Base-by-base conservation (phyloP, 2,888 invertebrate species). In the Ecliptopera silaceata region DNA sequence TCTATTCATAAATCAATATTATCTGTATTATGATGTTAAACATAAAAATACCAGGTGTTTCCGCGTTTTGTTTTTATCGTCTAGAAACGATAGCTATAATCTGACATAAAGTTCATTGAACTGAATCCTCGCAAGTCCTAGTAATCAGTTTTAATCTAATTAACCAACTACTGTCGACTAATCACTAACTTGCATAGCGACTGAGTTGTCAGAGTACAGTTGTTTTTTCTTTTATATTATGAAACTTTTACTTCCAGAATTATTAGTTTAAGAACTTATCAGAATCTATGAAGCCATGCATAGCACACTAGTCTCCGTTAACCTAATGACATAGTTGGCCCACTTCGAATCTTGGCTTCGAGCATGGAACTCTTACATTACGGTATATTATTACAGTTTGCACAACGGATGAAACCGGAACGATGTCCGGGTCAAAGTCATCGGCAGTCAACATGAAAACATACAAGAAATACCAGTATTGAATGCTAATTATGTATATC, bases 261-360 rank as follows among this genome's bases (percentile, higher is more conserved):
- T n/a, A 17, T 26, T 18, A 22, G 13, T 13, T 36, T 38, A 42
- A 12, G n/a, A 8, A 42, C 22, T 41, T 41, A 13, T 38, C 39
- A 31, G 26, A 48, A 20, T 12, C 22, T 36, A 77, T 75, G 79
- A 82, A 77, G 76, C 68, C 62, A 69, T 76, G 78, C 79, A 80
- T 76, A 82, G 84, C 8, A 86, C 79, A 20, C 29, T 31, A 47
- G 67, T 81, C 75, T 79, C 83, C 84, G 85, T 84, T 88, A 88
- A 84, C 88, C 84, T 80, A 85, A 86, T 84, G 84, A 83, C 83
- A 84, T 83, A 81, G 82, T 81, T 88, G 84, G 74, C 84, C 80
- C 72, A 86, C 82, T 81, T 67, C 68, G 65, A 79, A 82, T 80
- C 77, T 79, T 69, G 71, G 73, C 70, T 75, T 63, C 56, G 66